Evolutionary conservation across 2,888 invertebrate genomes (phyloP), one percentile per base, ranked within the genome.

Genomic region (Leucoma salicis): DNA sequence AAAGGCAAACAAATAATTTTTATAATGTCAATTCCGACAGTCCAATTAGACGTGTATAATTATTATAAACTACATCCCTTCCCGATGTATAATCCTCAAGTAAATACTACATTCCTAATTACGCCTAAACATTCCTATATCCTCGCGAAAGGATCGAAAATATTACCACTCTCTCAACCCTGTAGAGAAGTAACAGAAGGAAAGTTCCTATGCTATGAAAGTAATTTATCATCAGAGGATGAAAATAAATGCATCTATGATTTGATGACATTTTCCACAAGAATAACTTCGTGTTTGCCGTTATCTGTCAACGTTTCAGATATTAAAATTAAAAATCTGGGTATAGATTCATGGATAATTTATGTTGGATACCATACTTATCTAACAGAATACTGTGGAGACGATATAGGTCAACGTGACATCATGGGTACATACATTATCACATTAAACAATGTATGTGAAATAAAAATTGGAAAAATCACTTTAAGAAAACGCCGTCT

Each of bases 1-100:
- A 53, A 45, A 31, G 34, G 34, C 34, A 47, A 46, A 39, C 47
- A 52, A 31, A 47, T 55, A 35, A 57, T 40, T 29, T 52, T 49
- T 25, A 34, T 60, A 24, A 33, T 53, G 28, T 31, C 46, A 14
- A 43, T 57, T 18, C 57, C 53, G 10, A 16, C 5, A 6, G 12
- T 32, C 11, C 16, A 32, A 32, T 5, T 2, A 10, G 32, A 32
- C 8, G 5, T 11, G 3, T 32, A 32, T 11, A 18, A 16, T 11
- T 32, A 32, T 11, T 32, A 27, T 27, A 27, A 27, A 27, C n/a
- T 27, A 11, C n/a, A 11, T 27, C 44, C 31, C 8, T 31, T 31
- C 10, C 31, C 31, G 13, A 29, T 31, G 31, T 31, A 15, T 11
- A 15, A 31, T 31, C 31, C 31, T 31, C 8, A 12, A 15, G 11